phyloP scores from a whole-genome alignment of 23 tunicate species.

The Corella eumyota region DNA sequence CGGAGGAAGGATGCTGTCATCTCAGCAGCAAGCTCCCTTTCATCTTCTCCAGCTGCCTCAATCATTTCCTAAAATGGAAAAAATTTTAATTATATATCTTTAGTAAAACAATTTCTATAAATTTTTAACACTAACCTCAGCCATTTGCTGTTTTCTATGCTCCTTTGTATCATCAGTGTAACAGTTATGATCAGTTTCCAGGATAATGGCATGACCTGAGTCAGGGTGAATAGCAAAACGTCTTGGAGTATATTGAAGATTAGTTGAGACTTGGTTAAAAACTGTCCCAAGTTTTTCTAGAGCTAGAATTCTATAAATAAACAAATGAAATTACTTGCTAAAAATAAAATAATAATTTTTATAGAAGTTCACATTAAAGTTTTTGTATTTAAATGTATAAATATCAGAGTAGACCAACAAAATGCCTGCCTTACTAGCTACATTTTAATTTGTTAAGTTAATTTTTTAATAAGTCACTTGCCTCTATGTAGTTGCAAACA shows the following conservation, averaged over 20 bases:
- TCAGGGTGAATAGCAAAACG: slow-evolving; percentile 63
- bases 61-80: slow-evolving; percentile 92
- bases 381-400: too few species aligned
- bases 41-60: slow-evolving; percentile 95
- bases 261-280: slow-evolving; percentile 89
- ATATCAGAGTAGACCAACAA: too few species aligned
- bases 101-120: too few species aligned
- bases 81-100: too few species aligned
- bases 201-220: slow-evolving; percentile 40
- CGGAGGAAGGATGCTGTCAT: slow-evolving; percentile 91
- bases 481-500: too few species aligned
- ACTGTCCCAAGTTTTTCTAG: slow-evolving; percentile 97
- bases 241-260: slow-evolving; percentile 85
- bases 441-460: too few species aligned
- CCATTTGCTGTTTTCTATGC: slow-evolving; percentile 77
- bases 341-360: too few species aligned
- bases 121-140: slow-evolving; percentile 38
- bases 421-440: too few species aligned
- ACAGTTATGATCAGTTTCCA: slow-evolving; percentile 87
- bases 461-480: too few species aligned
- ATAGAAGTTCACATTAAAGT: too few species aligned
- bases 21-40: slow-evolving; percentile 78
- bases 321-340: too few species aligned
- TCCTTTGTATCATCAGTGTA: slow-evolving; percentile 90
- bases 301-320: slow-evolving; percentile 71